Conservation (phyloP, 1,140 invertebrate species). For the Tetranychus urticae region DNA sequence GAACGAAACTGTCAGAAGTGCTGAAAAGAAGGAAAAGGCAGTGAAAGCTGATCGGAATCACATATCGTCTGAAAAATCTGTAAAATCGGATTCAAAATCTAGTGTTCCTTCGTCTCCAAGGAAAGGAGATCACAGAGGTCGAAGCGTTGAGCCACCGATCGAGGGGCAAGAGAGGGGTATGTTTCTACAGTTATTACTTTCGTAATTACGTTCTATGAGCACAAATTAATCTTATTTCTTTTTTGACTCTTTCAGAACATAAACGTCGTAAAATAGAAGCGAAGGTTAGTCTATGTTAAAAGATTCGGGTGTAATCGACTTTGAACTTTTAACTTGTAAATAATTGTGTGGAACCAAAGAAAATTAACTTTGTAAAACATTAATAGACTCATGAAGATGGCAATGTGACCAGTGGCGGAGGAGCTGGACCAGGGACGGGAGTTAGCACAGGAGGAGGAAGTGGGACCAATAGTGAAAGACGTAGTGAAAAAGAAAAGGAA, state of each 20-base stretch:
- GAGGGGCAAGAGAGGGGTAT: background rate
- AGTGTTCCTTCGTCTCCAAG: background rate
- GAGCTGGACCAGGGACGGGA: no score
- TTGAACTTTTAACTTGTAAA: background rate
- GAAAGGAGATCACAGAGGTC: slow-evolving; percentile 1
- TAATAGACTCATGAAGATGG: no score
- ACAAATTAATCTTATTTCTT: background rate
- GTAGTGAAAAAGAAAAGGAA: slow-evolving; percentile 1
- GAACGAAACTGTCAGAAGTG: background rate
- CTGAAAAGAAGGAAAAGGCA: background rate
- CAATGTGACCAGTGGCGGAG: no score
- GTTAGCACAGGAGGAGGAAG: no score
- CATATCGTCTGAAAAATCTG: background rate
- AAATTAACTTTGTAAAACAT: no score
- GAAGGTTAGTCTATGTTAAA: background rate
- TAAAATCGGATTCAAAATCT: slow-evolving; percentile 2
- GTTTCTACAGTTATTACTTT: no score
- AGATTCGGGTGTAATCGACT: no score
- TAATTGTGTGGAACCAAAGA: no score
- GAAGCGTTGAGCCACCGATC: background rate
- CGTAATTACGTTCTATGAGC: background rate
- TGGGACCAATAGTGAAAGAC: background rate
- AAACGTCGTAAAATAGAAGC: background rate
- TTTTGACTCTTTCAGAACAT: background rate
- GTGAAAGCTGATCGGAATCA: background rate